Percentiles rank a stretch among this genome's conserved stretches.
phyloP scores from a whole-genome alignment of 2,113 vertebrate species.

The Oryzias javanicus region DNA sequence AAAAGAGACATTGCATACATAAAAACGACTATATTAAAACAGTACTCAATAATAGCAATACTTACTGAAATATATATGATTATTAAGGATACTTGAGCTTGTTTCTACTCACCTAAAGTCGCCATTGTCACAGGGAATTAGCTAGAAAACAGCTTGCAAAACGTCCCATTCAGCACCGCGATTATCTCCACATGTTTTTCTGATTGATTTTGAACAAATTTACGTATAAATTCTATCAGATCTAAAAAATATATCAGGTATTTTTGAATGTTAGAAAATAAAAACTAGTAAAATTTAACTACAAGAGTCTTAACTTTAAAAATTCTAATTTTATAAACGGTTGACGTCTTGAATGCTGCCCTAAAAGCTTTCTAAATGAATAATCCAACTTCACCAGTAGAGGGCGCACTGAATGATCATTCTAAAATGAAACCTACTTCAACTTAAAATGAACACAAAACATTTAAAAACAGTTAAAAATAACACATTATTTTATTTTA shows the following conservation, averaged over 20 bases:
- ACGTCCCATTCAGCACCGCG: constrained; percentile 44
- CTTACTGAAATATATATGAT: background rate
- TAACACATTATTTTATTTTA: constrained; percentile 24
- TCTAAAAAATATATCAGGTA: too few relatives aligned
- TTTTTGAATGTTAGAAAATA: background rate
- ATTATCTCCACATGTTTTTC: background rate
- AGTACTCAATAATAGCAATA: background rate
- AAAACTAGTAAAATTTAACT: background rate
- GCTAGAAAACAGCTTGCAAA: background rate
- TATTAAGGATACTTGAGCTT: background rate
- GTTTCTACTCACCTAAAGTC: constrained; percentile 50
- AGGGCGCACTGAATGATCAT: constrained; percentile 7
- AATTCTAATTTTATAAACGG: background rate
- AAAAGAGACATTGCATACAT: background rate
- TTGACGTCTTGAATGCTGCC: constrained; percentile 40
- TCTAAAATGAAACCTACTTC: background rate
- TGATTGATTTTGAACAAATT: background rate
- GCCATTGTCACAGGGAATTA: constrained; percentile 49
- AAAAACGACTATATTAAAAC: background rate
- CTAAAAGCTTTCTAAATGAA: background rate
- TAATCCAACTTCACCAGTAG: constrained; percentile 1
- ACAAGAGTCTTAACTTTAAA: background rate
- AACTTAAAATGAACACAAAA: background rate
- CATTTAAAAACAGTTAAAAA: constrained; percentile 36
- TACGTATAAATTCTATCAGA: background rate